Percentiles rank a stretch among this genome's conserved stretches.
Evolutionary conservation across 2,113 vertebrate species (phyloP).

Genomic region (Thunnus thynnus): DNA sequence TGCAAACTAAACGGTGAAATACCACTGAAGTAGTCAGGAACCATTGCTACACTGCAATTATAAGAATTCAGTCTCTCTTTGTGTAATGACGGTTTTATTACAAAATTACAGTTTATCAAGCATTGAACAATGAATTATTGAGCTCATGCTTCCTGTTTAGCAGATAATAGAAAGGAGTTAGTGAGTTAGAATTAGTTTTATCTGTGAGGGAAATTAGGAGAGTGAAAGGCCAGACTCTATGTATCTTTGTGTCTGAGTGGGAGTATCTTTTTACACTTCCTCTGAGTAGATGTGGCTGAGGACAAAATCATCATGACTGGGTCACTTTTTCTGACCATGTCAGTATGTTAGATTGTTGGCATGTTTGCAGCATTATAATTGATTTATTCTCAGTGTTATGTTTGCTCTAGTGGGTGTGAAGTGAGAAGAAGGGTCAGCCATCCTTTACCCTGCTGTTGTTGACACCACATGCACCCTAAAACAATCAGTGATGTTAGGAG

Average conservation of each 20-base stretch:
- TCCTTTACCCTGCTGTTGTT: neutral
- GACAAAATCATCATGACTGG: neutral
- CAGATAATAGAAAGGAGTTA: neutral
- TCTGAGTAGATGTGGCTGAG: constrained; percentile 5
- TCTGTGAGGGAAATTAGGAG: neutral
- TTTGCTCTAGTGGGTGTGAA: constrained; percentile 10
- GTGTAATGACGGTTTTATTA: neutral
- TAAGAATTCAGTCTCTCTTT: neutral
- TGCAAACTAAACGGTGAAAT: neutral
- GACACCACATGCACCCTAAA: neutral
- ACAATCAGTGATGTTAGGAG: neutral
- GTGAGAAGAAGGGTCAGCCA: neutral
- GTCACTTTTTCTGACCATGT: neutral
- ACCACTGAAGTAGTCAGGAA: neutral
- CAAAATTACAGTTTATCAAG: neutral
- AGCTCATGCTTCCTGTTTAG: neutral
- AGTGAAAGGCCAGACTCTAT: neutral
- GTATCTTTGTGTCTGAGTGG: neutral
- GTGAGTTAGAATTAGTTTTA: neutral
- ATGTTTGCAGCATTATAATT: neutral
- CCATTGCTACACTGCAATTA: neutral
- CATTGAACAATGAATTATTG: neutral
- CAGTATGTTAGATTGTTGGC: neutral
- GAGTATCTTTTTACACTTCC: neutral
- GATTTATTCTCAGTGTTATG: neutral